phyloP scores from a whole-genome alignment of 2,888 invertebrate genomes.

The Drosophila picticornis region DNA sequence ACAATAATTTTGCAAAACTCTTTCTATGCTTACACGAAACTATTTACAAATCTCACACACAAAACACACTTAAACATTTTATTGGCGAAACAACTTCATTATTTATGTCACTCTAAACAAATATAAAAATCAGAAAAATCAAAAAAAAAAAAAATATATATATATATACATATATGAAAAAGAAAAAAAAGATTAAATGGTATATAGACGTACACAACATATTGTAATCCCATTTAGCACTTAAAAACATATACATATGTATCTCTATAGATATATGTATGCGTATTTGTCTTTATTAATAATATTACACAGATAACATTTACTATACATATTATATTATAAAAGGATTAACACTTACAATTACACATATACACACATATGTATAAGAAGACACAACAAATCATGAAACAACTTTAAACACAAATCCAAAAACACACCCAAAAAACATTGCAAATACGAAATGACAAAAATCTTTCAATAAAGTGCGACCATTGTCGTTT shows the following conservation, averaged over 20 bases:
- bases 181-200: conserved; percentile 41
- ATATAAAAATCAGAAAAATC: conserved; percentile 43
- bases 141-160: conserved; percentile 24
- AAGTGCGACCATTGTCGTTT: conserved; percentile 82
- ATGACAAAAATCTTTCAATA: conserved; percentile 77
- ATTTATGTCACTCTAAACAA: conserved; percentile 53
- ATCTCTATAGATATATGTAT: conserved; percentile 38
- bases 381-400: conserved; percentile 47
- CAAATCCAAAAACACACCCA: conserved; percentile 47
- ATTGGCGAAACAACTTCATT: conserved; percentile 73
- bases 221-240: conserved; percentile 73
- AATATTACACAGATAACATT: conserved; percentile 72
- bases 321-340: conserved; percentile 70
- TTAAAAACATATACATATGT: conserved; percentile 53
- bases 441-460: conserved; percentile 43
- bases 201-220: conserved; percentile 49
- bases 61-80: conserved; percentile 65
- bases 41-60: conserved; percentile 56
- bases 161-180: conserved; percentile 26
- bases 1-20: conserved; percentile 72
- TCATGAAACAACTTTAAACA: conserved; percentile 58
- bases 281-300: conserved; percentile 81
- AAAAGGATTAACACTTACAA: conserved; percentile 71
- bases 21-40: conserved; percentile 68
- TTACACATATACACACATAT: conserved; percentile 38